Percentiles rank a stretch among this genome's conserved stretches.
These are phyloP conservation scores for Lepidocyrtinus sp. DNA, from an alignment of 2,888 invertebrate genomes.

Conservation along the genomic window DNA sequence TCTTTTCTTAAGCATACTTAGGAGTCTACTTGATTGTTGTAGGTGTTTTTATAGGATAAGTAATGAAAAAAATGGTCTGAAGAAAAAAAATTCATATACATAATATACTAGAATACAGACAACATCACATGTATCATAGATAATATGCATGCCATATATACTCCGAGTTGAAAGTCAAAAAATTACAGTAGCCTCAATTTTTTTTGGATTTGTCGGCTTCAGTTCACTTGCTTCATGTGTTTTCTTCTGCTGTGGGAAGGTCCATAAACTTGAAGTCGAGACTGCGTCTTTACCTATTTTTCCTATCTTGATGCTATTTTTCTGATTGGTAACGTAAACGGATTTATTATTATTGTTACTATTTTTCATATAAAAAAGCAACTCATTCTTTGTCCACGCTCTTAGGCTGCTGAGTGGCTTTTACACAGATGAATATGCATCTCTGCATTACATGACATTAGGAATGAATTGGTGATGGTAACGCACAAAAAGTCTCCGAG, in stretches of 20 bases:
- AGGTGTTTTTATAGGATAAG: background rate
- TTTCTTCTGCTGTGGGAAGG: background rate
- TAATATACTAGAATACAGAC: background rate
- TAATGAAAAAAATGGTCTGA: background rate
- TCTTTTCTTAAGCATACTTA: background rate
- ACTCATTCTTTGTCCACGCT: too few relatives aligned
- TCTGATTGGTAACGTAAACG: background rate
- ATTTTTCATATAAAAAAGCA: background rate
- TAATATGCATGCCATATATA: background rate
- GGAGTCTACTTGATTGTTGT: too few relatives aligned
- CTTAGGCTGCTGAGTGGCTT: too few relatives aligned
- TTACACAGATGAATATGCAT: too few relatives aligned
- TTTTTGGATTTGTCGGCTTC: background rate
- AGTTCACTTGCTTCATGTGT: background rate
- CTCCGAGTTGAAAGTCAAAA: background rate
- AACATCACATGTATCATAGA: too few relatives aligned
- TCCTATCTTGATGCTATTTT: too few relatives aligned
- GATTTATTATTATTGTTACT: background rate
- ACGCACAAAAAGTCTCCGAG: too few relatives aligned
- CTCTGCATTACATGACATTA: too few relatives aligned
- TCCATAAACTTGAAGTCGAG: background rate
- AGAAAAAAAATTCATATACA: background rate
- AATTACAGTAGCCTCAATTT: background rate
- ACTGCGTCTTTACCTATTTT: background rate
- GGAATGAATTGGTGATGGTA: too few relatives aligned